Conservation (phyloP, 2,797 vertebrate genomes). For the Anomalospiza imberbis region DNA sequence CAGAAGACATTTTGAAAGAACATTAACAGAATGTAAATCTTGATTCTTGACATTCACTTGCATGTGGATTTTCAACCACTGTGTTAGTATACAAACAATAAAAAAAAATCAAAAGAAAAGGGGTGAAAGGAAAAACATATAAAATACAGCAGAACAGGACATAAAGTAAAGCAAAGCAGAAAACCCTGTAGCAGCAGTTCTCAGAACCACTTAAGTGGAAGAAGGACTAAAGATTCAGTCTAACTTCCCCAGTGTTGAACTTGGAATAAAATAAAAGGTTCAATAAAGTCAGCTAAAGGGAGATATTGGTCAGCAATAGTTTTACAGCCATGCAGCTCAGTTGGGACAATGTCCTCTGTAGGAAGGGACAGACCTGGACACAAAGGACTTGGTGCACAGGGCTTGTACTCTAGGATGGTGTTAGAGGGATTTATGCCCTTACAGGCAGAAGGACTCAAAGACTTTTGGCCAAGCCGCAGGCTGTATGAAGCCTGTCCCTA, state of each 20-base stretch:
- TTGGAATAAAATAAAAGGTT: background rate
- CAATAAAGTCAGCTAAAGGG: background rate
- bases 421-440: background rate
- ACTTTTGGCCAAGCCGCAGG: background rate
- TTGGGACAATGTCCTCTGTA: rapidly evolving
- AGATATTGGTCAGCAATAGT: background rate
- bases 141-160: background rate
- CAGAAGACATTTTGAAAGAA: background rate
- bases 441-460: background rate
- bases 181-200: background rate
- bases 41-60: background rate
- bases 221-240: background rate
- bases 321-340: background rate
- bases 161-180: background rate
- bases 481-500: background rate
- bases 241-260: background rate
- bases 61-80: background rate
- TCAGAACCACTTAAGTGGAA: background rate
- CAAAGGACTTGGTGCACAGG: background rate
- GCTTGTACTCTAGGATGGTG: background rate
- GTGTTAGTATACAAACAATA: background rate
- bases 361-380: background rate
- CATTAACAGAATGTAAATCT: background rate
- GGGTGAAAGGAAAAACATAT: background rate
- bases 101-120: background rate